These are phyloP conservation scores for Anguilla marmorata DNA, from an alignment of 2,797 vertebrate species.

Conservation along the genomic window DNA sequence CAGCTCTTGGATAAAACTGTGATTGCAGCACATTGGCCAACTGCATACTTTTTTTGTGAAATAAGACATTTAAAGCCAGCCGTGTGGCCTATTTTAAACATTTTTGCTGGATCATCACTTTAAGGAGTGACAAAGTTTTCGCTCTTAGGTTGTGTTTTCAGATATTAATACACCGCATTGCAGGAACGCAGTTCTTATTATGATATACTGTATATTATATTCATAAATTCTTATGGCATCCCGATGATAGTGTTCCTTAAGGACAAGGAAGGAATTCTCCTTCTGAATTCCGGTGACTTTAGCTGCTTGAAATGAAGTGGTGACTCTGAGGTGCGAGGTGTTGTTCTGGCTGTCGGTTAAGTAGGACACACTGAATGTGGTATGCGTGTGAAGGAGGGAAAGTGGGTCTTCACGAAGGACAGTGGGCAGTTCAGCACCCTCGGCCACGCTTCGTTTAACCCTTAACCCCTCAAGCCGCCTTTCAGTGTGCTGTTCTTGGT, in stretches of 20 bases:
- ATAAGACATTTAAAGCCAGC: not conserved
- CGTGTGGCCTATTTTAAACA: not conserved
- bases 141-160: not conserved
- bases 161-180: not conserved
- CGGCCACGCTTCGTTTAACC: not conserved
- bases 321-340: not conserved
- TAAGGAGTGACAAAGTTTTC: not conserved
- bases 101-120: slow-evolving; percentile 5
- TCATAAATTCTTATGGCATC: not conserved
- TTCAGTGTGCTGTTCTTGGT: not conserved
- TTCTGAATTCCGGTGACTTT: not conserved
- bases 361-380: not conserved
- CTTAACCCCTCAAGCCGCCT: not conserved
- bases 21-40: not conserved
- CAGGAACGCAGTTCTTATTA: not conserved
- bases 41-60: not conserved
- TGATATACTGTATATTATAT: slow-evolving; percentile 1
- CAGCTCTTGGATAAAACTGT: not conserved
- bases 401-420: not conserved
- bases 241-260: not conserved
- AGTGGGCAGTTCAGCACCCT: not conserved
- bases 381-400: not conserved
- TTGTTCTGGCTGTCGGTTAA: not conserved
- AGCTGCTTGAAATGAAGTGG: slow-evolving; percentile 1
- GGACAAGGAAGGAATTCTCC: not conserved